Percentiles rank a stretch among this genome's conserved stretches.
phyloP scores from a whole-genome alignment of 2,113 vertebrate species.

The Vulpes lagopus region DNA sequence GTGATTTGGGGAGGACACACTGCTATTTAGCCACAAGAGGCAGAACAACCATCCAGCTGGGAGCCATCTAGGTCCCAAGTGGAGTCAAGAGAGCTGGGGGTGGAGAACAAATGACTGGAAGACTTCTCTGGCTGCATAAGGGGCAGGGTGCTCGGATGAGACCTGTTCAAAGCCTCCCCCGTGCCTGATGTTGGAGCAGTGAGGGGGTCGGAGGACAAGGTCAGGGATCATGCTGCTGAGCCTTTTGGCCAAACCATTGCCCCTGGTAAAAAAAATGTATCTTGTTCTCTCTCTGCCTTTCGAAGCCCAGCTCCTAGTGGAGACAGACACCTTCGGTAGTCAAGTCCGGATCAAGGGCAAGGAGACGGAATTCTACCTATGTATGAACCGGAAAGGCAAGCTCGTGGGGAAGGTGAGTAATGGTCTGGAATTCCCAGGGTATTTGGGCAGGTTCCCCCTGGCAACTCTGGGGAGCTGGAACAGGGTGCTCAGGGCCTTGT shows the following conservation, averaged over 20 bases:
- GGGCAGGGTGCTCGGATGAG: neutral
- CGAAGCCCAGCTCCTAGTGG: conserved; percentile 95
- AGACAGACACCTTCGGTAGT: conserved; percentile 95
- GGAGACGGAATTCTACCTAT: conserved; percentile 94
- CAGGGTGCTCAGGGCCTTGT: conserved; percentile 63
- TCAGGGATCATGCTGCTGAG: neutral
- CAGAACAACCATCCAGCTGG: neutral
- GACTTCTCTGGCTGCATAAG: neutral
- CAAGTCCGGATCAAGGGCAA: conserved; percentile 95
- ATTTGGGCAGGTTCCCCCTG: conserved; percentile 61
- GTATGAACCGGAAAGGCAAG: conserved; percentile 95
- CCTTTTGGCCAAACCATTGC: neutral
- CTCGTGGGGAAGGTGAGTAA: conserved; percentile 94
- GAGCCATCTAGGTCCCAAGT: neutral
- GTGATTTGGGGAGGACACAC: neutral
- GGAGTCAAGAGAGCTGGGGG: neutral
- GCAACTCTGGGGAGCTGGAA: conserved; percentile 69
- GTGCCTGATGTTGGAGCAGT: neutral
- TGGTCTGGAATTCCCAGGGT: conserved; percentile 72
- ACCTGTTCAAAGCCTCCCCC: neutral
- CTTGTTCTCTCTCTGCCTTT: conserved; percentile 86
- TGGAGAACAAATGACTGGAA: neutral
- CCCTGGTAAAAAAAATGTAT: conserved; percentile 39
- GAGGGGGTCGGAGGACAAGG: neutral
- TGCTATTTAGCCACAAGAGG: neutral